Evolutionary conservation across 2,113 vertebrate genomes (phyloP).

Genomic region (Thunnus thynnus): DNA sequence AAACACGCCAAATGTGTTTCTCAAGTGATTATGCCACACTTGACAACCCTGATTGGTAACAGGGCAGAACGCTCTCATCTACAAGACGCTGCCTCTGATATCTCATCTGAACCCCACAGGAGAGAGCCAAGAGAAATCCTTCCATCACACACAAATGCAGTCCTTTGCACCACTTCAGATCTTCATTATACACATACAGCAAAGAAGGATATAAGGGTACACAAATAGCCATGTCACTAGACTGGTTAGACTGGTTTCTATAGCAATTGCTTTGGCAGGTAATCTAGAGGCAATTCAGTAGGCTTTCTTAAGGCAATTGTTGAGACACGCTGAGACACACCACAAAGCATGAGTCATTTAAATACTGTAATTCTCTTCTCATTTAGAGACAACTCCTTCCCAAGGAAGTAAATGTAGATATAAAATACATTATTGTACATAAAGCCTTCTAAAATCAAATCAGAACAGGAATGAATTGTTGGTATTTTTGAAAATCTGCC

Average conservation of each 20-base stretch:
- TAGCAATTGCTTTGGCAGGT: constrained; percentile 25
- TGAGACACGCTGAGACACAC: constrained; percentile 1
- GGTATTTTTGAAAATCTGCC: not conserved
- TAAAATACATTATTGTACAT: not conserved
- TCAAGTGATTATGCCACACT: constrained; percentile 50
- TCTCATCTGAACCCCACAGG: constrained; percentile 30
- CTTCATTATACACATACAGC: constrained; percentile 22
- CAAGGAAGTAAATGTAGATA: constrained; percentile 21
- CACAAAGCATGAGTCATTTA: constrained; percentile 15
- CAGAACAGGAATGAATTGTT: not conserved
- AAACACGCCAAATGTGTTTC: constrained; percentile 32
- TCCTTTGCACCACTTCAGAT: constrained; percentile 7
- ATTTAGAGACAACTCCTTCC: constrained; percentile 20
- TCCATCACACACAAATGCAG: constrained; percentile 11
- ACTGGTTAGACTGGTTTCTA: constrained; percentile 41
- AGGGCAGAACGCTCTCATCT: constrained; percentile 32
- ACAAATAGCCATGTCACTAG: not conserved
- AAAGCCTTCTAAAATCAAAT: constrained; percentile 5
- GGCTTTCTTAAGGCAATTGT: constrained; percentile 27
- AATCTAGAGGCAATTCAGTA: constrained; percentile 30
- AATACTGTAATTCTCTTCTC: constrained; percentile 25
- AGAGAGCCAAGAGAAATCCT: constrained; percentile 17
- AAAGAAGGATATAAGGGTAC: constrained; percentile 24
- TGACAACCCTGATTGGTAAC: constrained; percentile 47
- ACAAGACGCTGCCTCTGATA: constrained; percentile 31